Evolutionary conservation across 1,140 invertebrate genomes (phyloP), one percentile per base, ranked within the genome.

Genomic region (Trinorchestia longiramus): DNA sequence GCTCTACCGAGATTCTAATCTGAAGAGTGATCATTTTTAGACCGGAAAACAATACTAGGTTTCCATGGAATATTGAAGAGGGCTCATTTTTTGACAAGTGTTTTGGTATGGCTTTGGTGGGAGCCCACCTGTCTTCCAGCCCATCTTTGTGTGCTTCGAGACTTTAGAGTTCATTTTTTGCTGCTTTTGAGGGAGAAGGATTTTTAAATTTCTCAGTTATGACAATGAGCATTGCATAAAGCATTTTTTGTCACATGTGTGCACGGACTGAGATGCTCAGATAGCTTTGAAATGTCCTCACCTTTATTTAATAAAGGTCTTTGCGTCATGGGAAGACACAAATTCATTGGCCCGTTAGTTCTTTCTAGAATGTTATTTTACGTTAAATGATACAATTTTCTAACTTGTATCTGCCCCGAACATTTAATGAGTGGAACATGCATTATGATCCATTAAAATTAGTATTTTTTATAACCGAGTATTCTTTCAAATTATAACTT

Each of bases 31-130:
- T 45, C 43, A 94, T 94, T 94, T 94, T 91, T 94, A 44, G 41
- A n/a, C 43, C 36, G 43, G 43, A 94, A 94, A 94, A 94, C 92
- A 94, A 94, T 94, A 40, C 43, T 40, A 11, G 43, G 43, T 91
- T 94, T 94, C 43, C 43, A 43, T 45, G 43, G 44, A 94, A 94
- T 94, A 94, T 94, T 94, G 92, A 47, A 45, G 92, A 94, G 43
- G 92, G 92, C 41, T n/a, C 36, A 40, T 94, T 94, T 94, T 94
- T 94, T 47, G 23, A 6, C 44, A 45, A 47, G 41, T 45, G 92
- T 45, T 45, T 94, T 44, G 43, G 43, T 94, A 42, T 11, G 62
- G 41, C 88, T 91, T 91, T 91, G 6, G 88, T 91, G 88, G 41
- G 43, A 45, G 44, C 92, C 92, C 92, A 94, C 92, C 92, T 94